Base-by-base conservation (phyloP, 2,113 vertebrate genomes). In the Nesoenas mayeri region DNA sequence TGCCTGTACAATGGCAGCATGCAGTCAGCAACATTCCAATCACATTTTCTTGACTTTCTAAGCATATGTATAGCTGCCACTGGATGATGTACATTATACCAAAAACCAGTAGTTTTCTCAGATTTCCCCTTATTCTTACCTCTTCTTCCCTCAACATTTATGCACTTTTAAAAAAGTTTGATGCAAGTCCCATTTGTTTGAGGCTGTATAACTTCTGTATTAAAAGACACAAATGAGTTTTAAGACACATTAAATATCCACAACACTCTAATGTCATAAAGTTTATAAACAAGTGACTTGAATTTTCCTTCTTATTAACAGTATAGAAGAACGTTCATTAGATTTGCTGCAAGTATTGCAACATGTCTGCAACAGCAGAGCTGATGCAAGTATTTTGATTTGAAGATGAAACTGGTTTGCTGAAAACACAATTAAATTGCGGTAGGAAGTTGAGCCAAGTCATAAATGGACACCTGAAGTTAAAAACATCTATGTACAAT, bases 371-470 rank as follows among this genome's bases (percentile, higher is more conserved):
- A 93, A 71, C 21, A 82, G 22, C 40, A 78, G 2, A 85, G 47
- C 6, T 75, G 53, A 88, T 85, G 32, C 8, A 80, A 89, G 22
- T 81, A 21, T 56, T 89, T 83, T 85, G 44, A 73, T 94, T 75
- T 83, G 34, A 44, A 40, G 58, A 83, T 80, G 9, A 90, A 93
- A 57, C 12, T 57, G 66, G 70, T 54, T 88, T 72, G 12, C 67
- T 66, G 28, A 57, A 88, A 85, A 79, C 16, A 58, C 19, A 83
- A 81, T 70, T 89, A 71, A 74, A 56, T 82, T 69, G 18, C 29
- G 69, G 11, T 40, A 84, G 13, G 42, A 29, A 72, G 48, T 51
- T 85, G 42, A 87, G 29, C 25, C 36, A 80, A 91, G 36, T 57
- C 36, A 57, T 79, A 88, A 83, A 44, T 44, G 44, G n/a, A 69